Percentiles rank a stretch among this genome's conserved stretches.
Evolutionary conservation across 1,140 invertebrate genomes (phyloP).

Genomic region (Carcinoscorpius rotundicauda): DNA sequence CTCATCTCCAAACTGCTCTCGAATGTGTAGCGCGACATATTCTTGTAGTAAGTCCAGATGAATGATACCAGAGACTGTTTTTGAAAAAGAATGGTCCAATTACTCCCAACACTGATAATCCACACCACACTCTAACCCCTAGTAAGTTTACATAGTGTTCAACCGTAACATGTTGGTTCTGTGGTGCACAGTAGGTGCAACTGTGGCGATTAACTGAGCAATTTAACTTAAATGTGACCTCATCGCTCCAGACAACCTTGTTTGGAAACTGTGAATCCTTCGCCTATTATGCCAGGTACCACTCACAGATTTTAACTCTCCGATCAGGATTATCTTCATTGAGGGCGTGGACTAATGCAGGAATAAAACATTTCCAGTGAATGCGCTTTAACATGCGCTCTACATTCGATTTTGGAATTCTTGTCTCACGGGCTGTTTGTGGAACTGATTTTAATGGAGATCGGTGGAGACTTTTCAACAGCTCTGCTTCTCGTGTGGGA

Average conservation of each 20-base stretch:
- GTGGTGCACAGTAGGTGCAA: conserved; percentile 16
- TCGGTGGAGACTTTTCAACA: conserved; percentile 10
- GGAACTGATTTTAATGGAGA: conserved; percentile 16
- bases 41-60: conserved; percentile 15
- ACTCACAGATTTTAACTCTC: conserved; percentile 19
- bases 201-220: conserved; percentile 17
- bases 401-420: conserved; percentile 10
- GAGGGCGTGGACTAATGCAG: conserved; percentile 19
- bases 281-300: conserved; percentile 11
- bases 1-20: conserved; percentile 7
- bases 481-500: conserved; percentile 9
- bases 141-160: conserved; percentile 19
- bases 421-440: conserved; percentile 6
- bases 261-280: conserved; percentile 13
- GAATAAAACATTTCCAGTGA: conserved; percentile 20
- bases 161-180: conserved; percentile 17
- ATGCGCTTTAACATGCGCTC: conserved; percentile 13
- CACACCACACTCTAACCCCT: conserved; percentile 20
- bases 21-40: conserved; percentile 9
- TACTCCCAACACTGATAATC: conserved; percentile 15
- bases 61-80: conserved; percentile 10
- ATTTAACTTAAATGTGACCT: conserved; percentile 21
- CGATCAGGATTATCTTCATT: conserved; percentile 17
- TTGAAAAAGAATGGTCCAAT: conserved; percentile 20
- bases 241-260: conserved; percentile 19